Conservation (phyloP, 2,113 vertebrate species). For the Verasper variegatus region DNA sequence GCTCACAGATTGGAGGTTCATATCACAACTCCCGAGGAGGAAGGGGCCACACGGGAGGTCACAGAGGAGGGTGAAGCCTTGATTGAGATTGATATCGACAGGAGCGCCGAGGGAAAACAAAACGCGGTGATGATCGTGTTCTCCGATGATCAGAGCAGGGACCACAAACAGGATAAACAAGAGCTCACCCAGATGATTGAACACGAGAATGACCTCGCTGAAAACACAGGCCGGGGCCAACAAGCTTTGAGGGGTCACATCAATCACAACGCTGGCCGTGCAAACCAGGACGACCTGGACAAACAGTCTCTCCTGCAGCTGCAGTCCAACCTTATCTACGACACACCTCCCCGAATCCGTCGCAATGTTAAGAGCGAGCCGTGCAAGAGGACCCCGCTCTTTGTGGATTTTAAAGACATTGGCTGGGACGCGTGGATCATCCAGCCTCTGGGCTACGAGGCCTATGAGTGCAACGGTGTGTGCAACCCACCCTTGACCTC, state of each 20-base stretch:
- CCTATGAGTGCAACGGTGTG: constrained; percentile 91
- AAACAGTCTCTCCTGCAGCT: constrained; percentile 87
- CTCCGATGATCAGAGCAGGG: constrained; percentile 89
- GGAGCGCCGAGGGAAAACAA: constrained; percentile 84
- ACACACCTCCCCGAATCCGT: constrained; percentile 88
- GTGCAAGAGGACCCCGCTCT: constrained; percentile 92
- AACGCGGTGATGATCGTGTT: constrained; percentile 91
- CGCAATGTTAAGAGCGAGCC: constrained; percentile 90
- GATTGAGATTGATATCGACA: constrained; percentile 85
- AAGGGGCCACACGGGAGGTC: constrained; percentile 37
- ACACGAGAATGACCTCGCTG: constrained; percentile 82
- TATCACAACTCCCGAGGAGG: constrained; percentile 76
- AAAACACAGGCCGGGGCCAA: constrained; percentile 62
- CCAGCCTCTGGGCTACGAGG: constrained; percentile 91
- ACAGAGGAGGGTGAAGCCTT: constrained; percentile 48
- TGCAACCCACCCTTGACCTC: constrained; percentile 90
- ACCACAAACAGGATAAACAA: constrained; percentile 81
- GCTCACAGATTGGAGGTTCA: constrained; percentile 89
- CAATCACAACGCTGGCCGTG: constrained; percentile 54
- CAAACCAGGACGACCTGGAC: constrained; percentile 73
- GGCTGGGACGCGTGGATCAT: constrained; percentile 97
- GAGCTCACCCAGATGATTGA: constrained; percentile 87
- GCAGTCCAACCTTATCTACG: constrained; percentile 90
- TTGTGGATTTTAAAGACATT: constrained; percentile 98
- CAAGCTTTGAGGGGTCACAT: constrained; percentile 50